phyloP scores from a whole-genome alignment of 2,888 invertebrate genomes.

The Pollenia griseotomentosa region DNA sequence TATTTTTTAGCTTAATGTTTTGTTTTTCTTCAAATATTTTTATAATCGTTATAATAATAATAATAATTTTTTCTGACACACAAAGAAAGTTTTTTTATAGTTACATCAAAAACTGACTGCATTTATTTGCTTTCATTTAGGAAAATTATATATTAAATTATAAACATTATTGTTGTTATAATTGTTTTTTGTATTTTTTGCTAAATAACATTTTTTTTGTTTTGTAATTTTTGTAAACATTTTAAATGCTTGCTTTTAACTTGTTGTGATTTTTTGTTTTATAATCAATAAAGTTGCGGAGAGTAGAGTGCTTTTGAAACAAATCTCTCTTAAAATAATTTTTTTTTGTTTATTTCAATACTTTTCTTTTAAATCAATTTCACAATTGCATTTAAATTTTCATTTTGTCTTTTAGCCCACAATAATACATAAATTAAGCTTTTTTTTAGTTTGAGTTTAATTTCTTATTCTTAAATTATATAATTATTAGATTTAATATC shows the following conservation, averaged over 20 bases:
- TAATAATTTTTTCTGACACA: slow-evolving; percentile 52
- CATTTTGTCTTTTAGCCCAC: slow-evolving; percentile 11
- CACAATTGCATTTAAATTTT: background rate
- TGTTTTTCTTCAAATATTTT: slow-evolving; percentile 23
- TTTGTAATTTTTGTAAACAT: slow-evolving; percentile 34
- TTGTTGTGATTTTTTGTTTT: slow-evolving; percentile 26
- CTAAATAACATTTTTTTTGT: slow-evolving; percentile 38
- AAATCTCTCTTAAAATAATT: slow-evolving; percentile 12
- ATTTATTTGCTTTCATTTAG: slow-evolving; percentile 23
- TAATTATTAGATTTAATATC: slow-evolving; percentile 51
- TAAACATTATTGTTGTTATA: background rate
- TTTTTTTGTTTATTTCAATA: slow-evolving; percentile 20
- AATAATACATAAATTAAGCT: slow-evolving; percentile 59
- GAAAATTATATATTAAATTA: slow-evolving; percentile 20
- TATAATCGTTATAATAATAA: slow-evolving; percentile 26
- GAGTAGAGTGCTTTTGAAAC: slow-evolving; percentile 39
- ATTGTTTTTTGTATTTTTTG: slow-evolving; percentile 17
- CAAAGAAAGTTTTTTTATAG: slow-evolving; percentile 26
- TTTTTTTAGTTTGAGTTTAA: slow-evolving; percentile 25
- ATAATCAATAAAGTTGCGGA: slow-evolving; percentile 26
- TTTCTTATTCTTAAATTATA: slow-evolving; percentile 39
- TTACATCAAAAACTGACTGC: slow-evolving; percentile 25
- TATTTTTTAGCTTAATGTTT: slow-evolving; percentile 55
- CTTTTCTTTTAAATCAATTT: slow-evolving; percentile 8
- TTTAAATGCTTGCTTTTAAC: slow-evolving; percentile 47